Conservation (phyloP, 2,113 vertebrate genomes). For the Ictalurus punctatus region DNA sequence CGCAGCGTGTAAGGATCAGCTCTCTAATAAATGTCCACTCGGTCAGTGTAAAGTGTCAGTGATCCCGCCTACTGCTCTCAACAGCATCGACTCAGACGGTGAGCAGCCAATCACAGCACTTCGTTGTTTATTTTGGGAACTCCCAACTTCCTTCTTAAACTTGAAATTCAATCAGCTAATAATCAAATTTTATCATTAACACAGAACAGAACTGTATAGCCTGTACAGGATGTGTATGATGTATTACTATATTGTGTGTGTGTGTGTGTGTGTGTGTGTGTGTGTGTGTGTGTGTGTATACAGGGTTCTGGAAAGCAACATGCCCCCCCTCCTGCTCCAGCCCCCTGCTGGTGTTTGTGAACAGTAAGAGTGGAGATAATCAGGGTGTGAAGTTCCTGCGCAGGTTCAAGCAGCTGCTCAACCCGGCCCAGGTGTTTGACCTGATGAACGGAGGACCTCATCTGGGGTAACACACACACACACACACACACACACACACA, state of each 20-base stretch:
- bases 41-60: constrained; percentile 97
- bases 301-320: constrained; percentile 97
- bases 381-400: constrained; percentile 96
- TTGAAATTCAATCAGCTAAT: not conserved
- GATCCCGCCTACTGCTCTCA: constrained; percentile 94
- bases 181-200: not conserved
- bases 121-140: not conserved
- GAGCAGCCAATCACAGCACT: constrained; percentile 52
- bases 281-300: constrained; percentile 13
- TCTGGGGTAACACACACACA: constrained; percentile 79
- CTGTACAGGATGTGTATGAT: not conserved
- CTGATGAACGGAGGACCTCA: constrained; percentile 98
- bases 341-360: constrained; percentile 93
- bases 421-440: constrained; percentile 97
- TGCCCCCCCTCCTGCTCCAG: constrained; percentile 94
- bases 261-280: constrained; percentile 8
- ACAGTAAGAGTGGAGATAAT: constrained; percentile 97
- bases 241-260: not conserved
- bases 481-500: constrained; percentile 11
- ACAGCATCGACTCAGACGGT: constrained; percentile 99
- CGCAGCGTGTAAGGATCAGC: constrained; percentile 85
- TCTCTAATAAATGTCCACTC: constrained; percentile 90
- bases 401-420: constrained; percentile 94
- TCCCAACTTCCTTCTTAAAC: not conserved
- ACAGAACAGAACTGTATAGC: not conserved